Base-by-base conservation (phyloP, 2,888 invertebrate genomes). In the Mallateleia sp. region DNA sequence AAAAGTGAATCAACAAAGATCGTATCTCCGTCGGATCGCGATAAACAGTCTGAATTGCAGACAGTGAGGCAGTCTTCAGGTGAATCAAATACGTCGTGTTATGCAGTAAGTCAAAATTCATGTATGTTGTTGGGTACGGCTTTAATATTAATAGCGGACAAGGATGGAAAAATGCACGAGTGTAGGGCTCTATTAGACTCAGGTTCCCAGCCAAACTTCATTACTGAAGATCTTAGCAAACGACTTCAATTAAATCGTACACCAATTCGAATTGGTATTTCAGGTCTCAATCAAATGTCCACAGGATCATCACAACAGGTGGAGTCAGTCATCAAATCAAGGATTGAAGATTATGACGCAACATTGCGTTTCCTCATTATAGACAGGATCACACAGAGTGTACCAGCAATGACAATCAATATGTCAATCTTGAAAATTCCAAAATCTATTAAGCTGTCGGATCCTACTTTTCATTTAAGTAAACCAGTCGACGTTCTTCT, bases 121-220 rank as follows among this genome's bases (percentile, higher is more conserved):
- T 11, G 45, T 4, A 20, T 64, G 11, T 45, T 64, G 18, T 45
- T 64, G 14, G 64, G 20, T 25, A 64, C 64, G 18, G 64, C 64
- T 25, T 14, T 45, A 14, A 64, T 45, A 64, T 28, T 64, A 11
- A 45, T 64, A 45, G 34, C 11, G 2, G 62, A 62, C 24, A 62
- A 24, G 6, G 2, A 62, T 62, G 62, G 62, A 34, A 38, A 34
- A 34, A 60, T 60, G 58, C 58, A 60, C 20, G 15, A 34, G 20
- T 60, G 20, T 22, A 60, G 58, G 22, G 58, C 34, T 34, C 58
- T 60, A 7, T 24, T 62, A 8, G 62, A 62, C 15, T 42, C 62
- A 38, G 62, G 22, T 3, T 62, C 62, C n/a, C 62, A 62, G 42
- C 18, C 42, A 42, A 62, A 62, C 9, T 62, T 62, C 15, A 62